Evolutionary conservation across 2,888 invertebrate genomes (phyloP).

Genomic region (Pachydiplax longipennis): DNA sequence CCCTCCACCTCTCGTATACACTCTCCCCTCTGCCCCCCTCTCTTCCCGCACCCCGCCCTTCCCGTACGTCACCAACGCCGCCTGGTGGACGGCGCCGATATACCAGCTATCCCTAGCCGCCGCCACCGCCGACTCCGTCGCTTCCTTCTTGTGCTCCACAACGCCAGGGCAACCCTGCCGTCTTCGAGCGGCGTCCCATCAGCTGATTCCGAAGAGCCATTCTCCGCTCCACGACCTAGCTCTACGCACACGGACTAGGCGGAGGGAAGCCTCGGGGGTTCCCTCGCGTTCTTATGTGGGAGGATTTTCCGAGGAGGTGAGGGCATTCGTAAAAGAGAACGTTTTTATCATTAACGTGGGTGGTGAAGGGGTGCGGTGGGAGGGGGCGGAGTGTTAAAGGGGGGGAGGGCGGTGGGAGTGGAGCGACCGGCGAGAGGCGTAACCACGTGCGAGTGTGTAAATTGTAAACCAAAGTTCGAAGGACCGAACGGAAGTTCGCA

Average conservation of each 20-base stretch:
- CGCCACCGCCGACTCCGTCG: conserved; percentile 30
- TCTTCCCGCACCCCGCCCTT: background rate
- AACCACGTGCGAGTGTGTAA: background rate
- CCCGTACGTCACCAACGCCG: conserved; percentile 30
- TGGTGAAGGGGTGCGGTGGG: background rate
- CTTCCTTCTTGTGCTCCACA: conserved; percentile 28
- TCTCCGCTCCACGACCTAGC: conserved; percentile 28
- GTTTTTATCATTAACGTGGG: background rate
- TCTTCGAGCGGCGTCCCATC: background rate
- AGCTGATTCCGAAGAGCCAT: conserved; percentile 6
- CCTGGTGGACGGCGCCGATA: conserved; percentile 38
- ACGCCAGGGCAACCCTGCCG: conserved; percentile 28
- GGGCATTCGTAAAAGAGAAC: background rate
- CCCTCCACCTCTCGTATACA: background rate
- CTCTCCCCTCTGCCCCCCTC: background rate
- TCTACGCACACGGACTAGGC: conserved; percentile 1
- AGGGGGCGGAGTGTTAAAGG: background rate
- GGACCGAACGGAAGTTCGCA: background rate
- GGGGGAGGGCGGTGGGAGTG: background rate
- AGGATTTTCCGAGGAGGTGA: background rate
- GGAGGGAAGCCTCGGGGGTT: background rate
- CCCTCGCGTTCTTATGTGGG: background rate
- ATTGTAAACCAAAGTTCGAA: background rate
- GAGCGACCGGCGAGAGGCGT: background rate
- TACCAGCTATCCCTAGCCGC: conserved; percentile 32